Percentiles rank a stretch among this genome's conserved stretches.
These are phyloP conservation scores for Temnothorax rugatulus DNA, from an alignment of 2,888 invertebrate genomes.

Conservation along the genomic window DNA sequence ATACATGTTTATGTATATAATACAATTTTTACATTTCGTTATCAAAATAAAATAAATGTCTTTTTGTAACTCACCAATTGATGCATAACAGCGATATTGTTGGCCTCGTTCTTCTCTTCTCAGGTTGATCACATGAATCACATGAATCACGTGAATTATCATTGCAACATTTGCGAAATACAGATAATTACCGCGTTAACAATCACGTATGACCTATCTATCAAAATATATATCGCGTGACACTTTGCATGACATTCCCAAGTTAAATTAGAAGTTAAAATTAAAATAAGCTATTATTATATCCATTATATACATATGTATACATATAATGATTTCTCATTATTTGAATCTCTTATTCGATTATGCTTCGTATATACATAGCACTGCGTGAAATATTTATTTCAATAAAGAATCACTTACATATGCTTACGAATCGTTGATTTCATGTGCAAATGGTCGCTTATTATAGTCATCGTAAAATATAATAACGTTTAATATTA, in stretches of 20 bases:
- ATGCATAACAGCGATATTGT: not conserved
- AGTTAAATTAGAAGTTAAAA: not conserved
- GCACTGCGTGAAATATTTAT: not conserved
- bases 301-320: not conserved
- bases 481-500: not conserved
- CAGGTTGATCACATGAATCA: not conserved
- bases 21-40: not conserved
- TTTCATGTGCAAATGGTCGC: not conserved
- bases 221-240: not conserved
- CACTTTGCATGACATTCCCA: not conserved
- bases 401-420: not conserved
- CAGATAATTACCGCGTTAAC: slow-evolving; percentile 2
- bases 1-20: not conserved
- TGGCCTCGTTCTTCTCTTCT: not conserved
- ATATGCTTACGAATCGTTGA: not conserved
- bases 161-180: not conserved
- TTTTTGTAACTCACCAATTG: not conserved
- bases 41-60: not conserved
- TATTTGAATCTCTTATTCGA: not conserved
- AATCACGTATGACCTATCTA: not conserved
- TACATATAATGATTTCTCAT: not conserved
- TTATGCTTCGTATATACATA: not conserved
- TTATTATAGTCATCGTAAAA: not conserved
- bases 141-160: not conserved
- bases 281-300: too few relatives aligned